Conservation (phyloP, 2,888 invertebrate genomes). For the Tetheella fluctuosa region DNA sequence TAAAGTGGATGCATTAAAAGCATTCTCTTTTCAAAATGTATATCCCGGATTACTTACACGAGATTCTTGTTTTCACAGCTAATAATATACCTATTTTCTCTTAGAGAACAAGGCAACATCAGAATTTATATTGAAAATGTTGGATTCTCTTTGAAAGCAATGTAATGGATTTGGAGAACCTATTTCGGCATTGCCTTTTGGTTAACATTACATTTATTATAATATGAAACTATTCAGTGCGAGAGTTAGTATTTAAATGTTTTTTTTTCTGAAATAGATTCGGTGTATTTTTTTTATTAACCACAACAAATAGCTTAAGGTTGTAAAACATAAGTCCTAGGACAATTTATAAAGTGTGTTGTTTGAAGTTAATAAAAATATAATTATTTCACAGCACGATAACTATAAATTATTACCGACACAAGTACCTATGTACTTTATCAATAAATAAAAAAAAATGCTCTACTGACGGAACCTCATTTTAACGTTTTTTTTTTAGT, state of each 20-base stretch:
- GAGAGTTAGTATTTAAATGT: neutral
- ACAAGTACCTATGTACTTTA: no score
- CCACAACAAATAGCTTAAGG: no score
- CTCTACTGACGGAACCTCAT: neutral
- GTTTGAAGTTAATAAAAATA: no score
- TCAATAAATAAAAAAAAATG: neutral
- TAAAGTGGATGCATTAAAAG: slow-evolving; percentile 27
- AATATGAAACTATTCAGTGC: slow-evolving; percentile 4
- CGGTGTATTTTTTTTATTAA: neutral
- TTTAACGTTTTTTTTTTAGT: slow-evolving; percentile 5
- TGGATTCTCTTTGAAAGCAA: slow-evolving; percentile 11
- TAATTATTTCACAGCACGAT: no score
- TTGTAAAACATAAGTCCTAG: neutral
- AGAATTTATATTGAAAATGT: slow-evolving; percentile 13
- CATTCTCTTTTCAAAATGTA: slow-evolving; percentile 31
- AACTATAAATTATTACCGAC: neutral
- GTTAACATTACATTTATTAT: slow-evolving; percentile 6
- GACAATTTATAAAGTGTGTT: no score
- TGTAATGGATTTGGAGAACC: slow-evolving; percentile 3
- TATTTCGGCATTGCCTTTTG: slow-evolving; percentile 7
- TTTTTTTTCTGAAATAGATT: neutral
- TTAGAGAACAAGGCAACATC: slow-evolving; percentile 5
- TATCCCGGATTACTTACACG: slow-evolving; percentile 22
- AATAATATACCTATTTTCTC: slow-evolving; percentile 11
- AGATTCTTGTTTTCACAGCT: slow-evolving; percentile 5